A percentile compares a stretch with the other conserved stretches of the same genome.
These are phyloP conservation scores for Procambarus clarkii DNA, from an alignment of 1,140 invertebrate species.

Conservation along the genomic window DNA sequence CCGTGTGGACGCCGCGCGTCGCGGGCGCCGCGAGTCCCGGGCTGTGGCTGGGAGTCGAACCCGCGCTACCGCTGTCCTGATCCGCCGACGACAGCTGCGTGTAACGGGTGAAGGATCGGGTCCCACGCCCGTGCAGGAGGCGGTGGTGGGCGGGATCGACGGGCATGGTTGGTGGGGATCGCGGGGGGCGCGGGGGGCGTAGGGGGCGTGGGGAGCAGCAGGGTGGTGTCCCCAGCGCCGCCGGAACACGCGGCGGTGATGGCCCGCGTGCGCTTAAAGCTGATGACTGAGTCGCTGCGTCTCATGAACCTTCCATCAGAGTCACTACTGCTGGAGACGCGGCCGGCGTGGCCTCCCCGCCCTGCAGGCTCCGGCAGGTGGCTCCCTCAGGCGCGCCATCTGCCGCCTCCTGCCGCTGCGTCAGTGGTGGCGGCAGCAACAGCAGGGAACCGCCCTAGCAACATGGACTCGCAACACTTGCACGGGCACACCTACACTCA, in stretches of 20 bases:
- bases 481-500: no score
- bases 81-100: conserved; percentile 21
- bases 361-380: neutral
- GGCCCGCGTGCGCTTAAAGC: conserved; percentile 38
- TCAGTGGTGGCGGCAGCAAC: neutral
- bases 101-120: conserved; percentile 42
- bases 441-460: neutral
- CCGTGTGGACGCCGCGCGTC: conserved; percentile 13
- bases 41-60: conserved; percentile 35
- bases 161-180: conserved; percentile 25
- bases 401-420: neutral
- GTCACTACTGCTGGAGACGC: neutral
- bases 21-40: neutral
- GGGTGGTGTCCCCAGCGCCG: neutral
- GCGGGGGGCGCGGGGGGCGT: neutral
- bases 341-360: neutral
- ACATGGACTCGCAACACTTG: neutral
- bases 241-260: neutral
- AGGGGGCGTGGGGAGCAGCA: neutral
- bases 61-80: conserved; percentile 7
- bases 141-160: conserved; percentile 61
- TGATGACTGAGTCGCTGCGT: conserved; percentile 13
- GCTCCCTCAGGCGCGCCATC: neutral
- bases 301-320: conserved; percentile 16
- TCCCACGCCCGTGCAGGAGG: conserved; percentile 48